Evolutionary conservation across 2,113 vertebrate genomes (phyloP), one percentile per base, ranked within the genome.

Genomic region (Aleadryas rufinucha): DNA sequence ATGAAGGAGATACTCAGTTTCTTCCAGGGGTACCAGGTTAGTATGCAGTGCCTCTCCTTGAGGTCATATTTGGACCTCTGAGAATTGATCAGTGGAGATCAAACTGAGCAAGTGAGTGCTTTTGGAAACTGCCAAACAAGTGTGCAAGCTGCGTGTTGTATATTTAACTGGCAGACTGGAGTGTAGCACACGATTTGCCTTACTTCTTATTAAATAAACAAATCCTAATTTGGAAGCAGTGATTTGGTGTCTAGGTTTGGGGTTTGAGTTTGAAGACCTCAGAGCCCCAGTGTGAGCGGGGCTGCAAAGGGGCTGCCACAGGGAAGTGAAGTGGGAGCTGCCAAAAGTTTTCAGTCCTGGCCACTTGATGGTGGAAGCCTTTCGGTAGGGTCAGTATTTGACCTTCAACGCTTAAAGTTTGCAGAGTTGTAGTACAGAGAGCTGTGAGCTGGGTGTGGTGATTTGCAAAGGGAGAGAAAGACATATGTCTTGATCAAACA

Each of bases 21-120:
- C 98, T 99, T 99, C 98, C 99, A 99, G 96, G 99, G 99, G 39
- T 99, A 99, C 96, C 99, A 99, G 99, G 99, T 99, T 54, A 98
- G 99, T 93, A 59, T 31, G 53, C 19, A 39, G n/a, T 33, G n/a
- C 42, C 22, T 50, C 35, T 56, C 35, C 70, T 27, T 19, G 26
- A 15, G 27, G 3, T 2, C 4, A 0, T 31, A 12, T 70, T 94
- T 71, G 42, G 39, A 56, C 27, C 16, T 63, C 26, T 1, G 2
- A 64, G 23, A 52, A 37, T 26, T 13, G 13, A 26, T 57, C 69
- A 28, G 16, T 68, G 53, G 24, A 60, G 39, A 35, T 56, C 59
- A 59, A 83, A 60, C 23, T 18, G n/a, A 84, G n/a, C 31, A 30
- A 84, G 37, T 4, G 10, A 75, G 45, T 42, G 33, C 47, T 86